A percentile compares a stretch with the other conserved stretches of the same genome.
Conservation (phyloP, 2,113 vertebrate genomes). For the Phainopepla nitens region DNA sequence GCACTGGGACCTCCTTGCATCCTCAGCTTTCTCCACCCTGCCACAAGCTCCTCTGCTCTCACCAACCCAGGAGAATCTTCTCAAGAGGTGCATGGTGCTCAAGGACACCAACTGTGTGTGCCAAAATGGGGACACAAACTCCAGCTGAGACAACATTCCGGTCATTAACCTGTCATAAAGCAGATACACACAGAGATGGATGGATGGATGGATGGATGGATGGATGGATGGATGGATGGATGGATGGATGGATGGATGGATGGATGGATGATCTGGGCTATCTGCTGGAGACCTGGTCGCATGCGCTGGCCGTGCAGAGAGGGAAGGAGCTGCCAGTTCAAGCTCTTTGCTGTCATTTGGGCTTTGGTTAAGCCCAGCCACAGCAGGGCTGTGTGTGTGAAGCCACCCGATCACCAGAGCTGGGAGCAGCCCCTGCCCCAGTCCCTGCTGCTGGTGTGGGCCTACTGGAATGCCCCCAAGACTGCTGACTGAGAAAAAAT, state of each 20-base stretch:
- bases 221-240: background rate
- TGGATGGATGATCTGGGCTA: background rate
- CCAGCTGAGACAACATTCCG: background rate
- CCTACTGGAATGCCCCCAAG: background rate
- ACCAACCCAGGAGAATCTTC: background rate
- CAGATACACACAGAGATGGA: background rate
- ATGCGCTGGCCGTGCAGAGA: background rate
- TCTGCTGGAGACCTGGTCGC: background rate
- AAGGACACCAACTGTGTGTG: background rate
- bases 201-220: background rate
- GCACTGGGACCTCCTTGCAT: rapidly evolving
- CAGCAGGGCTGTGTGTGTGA: background rate
- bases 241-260: background rate
- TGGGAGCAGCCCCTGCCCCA: background rate
- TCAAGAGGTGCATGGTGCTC: rapidly evolving
- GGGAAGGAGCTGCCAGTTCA: background rate
- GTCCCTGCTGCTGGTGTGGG: rapidly evolving
- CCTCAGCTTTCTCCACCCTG: background rate
- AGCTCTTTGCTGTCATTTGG: background rate
- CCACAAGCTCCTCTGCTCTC: background rate
- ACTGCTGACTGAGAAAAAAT: background rate
- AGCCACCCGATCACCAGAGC: rapidly evolving
- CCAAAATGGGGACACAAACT: background rate
- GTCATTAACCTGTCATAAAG: background rate
- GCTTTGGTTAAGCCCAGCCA: too few species aligned